These are phyloP conservation scores for Carcina quercana DNA, from an alignment of 2,888 invertebrate species.

Conservation along the genomic window DNA sequence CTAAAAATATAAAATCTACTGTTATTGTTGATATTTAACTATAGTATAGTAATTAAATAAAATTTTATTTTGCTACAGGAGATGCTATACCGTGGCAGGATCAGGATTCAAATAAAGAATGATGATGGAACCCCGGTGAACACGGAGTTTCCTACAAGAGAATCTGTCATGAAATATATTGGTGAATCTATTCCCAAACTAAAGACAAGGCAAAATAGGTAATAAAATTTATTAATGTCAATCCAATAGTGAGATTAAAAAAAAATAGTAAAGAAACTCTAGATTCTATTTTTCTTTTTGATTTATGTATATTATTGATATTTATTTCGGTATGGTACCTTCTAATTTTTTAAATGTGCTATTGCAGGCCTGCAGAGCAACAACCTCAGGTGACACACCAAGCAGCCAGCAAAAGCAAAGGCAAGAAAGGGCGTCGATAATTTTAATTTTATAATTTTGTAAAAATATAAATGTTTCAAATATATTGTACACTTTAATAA, in stretches of 20 bases:
- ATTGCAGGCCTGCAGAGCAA: slow-evolving; percentile 60
- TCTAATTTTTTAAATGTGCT: slow-evolving; percentile 12
- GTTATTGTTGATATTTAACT: too few species aligned
- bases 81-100: slow-evolving; percentile 86
- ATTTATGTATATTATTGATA: too few species aligned
- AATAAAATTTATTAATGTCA: slow-evolving; percentile 8
- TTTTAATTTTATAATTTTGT: slow-evolving; percentile 19
- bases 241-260: not conserved
- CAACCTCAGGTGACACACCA: slow-evolving; percentile 51
- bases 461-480: slow-evolving; percentile 6
- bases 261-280: slow-evolving; percentile 3
- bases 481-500: slow-evolving; percentile 6
- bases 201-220: slow-evolving; percentile 83
- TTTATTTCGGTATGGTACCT: not conserved
- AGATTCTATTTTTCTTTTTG: too few species aligned
- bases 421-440: slow-evolving; percentile 67
- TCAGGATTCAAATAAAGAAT: slow-evolving; percentile 93
- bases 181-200: slow-evolving; percentile 93
- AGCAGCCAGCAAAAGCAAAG: slow-evolving; percentile 52
- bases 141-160: slow-evolving; percentile 81
- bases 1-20: too few species aligned
- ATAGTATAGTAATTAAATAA: not conserved
- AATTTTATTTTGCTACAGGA: slow-evolving; percentile 71
- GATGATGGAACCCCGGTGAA: slow-evolving; percentile 88
- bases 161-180: slow-evolving; percentile 84